Conservation (phyloP, 2,888 invertebrate genomes). For the Noctuana brunneofusca region DNA sequence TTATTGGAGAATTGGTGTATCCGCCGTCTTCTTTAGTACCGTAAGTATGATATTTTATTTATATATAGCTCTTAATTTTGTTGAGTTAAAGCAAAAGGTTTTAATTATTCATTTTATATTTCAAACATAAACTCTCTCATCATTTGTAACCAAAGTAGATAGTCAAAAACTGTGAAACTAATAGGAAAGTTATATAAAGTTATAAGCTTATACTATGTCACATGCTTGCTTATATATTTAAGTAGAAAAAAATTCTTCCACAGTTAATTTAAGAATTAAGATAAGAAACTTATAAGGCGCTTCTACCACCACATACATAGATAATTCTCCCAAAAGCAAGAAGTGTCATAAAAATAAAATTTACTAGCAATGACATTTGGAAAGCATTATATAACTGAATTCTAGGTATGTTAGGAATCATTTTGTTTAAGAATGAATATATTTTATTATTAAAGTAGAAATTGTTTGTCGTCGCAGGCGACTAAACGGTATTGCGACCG, state of each 20-base stretch:
- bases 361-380: no score
- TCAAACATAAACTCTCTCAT: not conserved
- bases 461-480: slow-evolving; percentile 71
- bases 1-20: slow-evolving; percentile 91
- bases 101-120: not conserved
- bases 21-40: slow-evolving; percentile 91
- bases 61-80: not conserved
- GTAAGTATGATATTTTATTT: slow-evolving; percentile 83
- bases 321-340: no score
- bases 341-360: no score
- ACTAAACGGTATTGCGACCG: slow-evolving; percentile 87
- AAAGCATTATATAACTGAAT: not conserved
- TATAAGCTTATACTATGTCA: not conserved
- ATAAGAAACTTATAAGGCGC: no score
- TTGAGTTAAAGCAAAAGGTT: not conserved
- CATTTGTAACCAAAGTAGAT: no score
- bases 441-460: not conserved
- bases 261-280: no score
- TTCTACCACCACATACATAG: no score
- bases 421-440: not conserved
- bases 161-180: not conserved
- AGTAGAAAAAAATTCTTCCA: no score
- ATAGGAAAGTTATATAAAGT: not conserved
- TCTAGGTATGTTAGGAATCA: not conserved
- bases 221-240: not conserved